phyloP scores from a whole-genome alignment of 2,888 invertebrate species.

The Callimorpha dominula region DNA sequence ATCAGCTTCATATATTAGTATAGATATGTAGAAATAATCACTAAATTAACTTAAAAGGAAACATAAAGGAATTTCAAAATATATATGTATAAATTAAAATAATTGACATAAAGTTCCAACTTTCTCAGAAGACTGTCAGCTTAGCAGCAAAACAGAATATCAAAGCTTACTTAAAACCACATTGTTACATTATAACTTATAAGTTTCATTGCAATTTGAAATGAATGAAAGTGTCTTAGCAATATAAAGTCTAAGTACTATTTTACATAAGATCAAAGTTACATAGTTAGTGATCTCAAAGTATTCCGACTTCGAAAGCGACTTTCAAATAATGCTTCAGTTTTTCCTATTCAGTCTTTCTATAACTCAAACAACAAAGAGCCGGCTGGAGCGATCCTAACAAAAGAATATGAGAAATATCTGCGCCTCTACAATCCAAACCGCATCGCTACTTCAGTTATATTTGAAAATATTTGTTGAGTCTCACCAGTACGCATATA shows the following conservation, averaged over 20 bases:
- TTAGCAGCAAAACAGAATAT: neutral
- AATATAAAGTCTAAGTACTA: conserved; percentile 39
- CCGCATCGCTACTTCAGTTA: conserved; percentile 75
- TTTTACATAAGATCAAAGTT: conserved; percentile 57
- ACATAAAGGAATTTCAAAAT: too few species aligned
- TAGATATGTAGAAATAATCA: too few species aligned
- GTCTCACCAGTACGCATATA: conserved; percentile 60
- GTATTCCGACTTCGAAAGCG: conserved; percentile 59
- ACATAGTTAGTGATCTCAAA: conserved; percentile 59
- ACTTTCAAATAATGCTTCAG: conserved; percentile 72
- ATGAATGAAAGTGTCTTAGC: conserved; percentile 37
- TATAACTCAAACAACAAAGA: conserved; percentile 81
- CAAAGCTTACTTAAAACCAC: neutral
- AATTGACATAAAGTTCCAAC: neutral
- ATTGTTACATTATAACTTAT: neutral
- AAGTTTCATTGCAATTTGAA: neutral
- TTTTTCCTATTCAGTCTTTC: conserved; percentile 76
- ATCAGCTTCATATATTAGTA: too few species aligned
- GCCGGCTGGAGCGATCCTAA: conserved; percentile 73
- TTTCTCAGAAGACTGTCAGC: neutral
- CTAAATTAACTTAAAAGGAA: too few species aligned
- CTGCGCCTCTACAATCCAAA: conserved; percentile 75
- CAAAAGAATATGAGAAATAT: conserved; percentile 85
- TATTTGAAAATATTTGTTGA: conserved; percentile 80
- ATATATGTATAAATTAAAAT: too few species aligned